Base-by-base conservation (phyloP, 2,797 vertebrate genomes). In the Eleutherodactylus coqui region DNA sequence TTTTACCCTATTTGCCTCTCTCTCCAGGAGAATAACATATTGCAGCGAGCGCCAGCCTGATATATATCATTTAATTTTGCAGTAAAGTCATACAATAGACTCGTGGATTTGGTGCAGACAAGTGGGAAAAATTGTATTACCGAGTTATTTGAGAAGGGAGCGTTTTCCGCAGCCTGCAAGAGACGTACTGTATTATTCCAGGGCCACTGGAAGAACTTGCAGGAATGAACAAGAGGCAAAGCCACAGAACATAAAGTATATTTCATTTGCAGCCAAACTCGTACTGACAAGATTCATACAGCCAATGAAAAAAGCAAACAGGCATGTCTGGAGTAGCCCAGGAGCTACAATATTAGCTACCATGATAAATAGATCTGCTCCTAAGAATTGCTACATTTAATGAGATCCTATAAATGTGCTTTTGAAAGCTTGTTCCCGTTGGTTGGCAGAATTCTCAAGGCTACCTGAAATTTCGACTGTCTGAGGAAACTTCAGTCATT, bases 351-450 rank as follows among this genome's bases (percentile, higher is more conserved):
- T 67, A 81, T 86, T 75, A 86, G 69, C 70, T 41, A 3, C 79
- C 58, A 16, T 87, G 81, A 87, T 83, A 79, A 87, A 87, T 87
- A 83, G 85, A 70, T 78, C 0, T 13, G 38, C 62, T 79, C 75
- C 75, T 36, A 21, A 49, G 80, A 60, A 83, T 83, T 60, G 80
- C 75, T 60, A 9, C 64, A 7, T 87, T 87, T 87, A 87, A 87
- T 87, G 81, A 87, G 85, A 72, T 83, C 81, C 85, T 72, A 87
- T 78, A 83, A 87, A 87, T 87, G 85, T 62, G 73, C 80, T 79
- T 60, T 78, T 70, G 47, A 79, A 78, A 79, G 62, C 81, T 34
- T 34, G 60, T 29, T 87, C 73, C 60, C 32, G 29, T 21, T 69
- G 85, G 36, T 49, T 79, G 81, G 75, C 75, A 41, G 62, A 79